Base-by-base conservation (phyloP, 92 coral and sea anemone species). In the Phenganax subtilis region DNA sequence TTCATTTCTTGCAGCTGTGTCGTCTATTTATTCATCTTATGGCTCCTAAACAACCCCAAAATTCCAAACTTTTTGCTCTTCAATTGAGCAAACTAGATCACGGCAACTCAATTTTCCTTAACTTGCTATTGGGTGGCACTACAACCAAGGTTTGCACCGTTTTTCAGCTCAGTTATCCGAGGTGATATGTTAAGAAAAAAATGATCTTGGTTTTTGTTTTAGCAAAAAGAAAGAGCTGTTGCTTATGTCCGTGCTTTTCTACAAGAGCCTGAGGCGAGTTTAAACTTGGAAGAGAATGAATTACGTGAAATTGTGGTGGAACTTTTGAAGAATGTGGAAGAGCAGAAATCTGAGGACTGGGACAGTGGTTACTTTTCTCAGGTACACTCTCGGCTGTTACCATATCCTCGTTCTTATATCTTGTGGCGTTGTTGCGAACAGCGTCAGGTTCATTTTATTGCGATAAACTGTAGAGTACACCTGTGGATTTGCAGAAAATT, bases 151-250 rank as follows among this genome's bases (percentile, higher is more conserved):
- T 93, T 83, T 44, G 75, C 6, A 51, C 1, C 30, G 65, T 59
- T 14, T 20, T 59, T 59, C 65, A 59, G 27, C 27, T 37, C 47
- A 37, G 7, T 1, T 20, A 59, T 59, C n/a, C 65, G 1, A 1
- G 65, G 65, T 59, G 16, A 59, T 3, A 59, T 1, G 2, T 14
- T 14, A 59, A 14, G 16, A 1, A 59, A 17, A 69, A 30, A 30
- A 52, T 11, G 12, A 29, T 29, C 25, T 68, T 47, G 16, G 7
- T 71, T 12, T 67, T 7, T 86, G 54, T 71, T 76, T 65, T 28
- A 94, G 98, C 82, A 89, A 51, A 91, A 92, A 27, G 97, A 94
- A 55, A 91, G 93, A 80, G 85, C 90, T n/a, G 90, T 87, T 51
- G 85, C 85, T 51, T 91, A 92, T 69, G 77, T 94, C 6, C 86